A percentile compares a stretch with the other conserved stretches of the same genome.
phyloP scores from a whole-genome alignment of 2,888 invertebrate genomes.

The Hypomecis atomaria region DNA sequence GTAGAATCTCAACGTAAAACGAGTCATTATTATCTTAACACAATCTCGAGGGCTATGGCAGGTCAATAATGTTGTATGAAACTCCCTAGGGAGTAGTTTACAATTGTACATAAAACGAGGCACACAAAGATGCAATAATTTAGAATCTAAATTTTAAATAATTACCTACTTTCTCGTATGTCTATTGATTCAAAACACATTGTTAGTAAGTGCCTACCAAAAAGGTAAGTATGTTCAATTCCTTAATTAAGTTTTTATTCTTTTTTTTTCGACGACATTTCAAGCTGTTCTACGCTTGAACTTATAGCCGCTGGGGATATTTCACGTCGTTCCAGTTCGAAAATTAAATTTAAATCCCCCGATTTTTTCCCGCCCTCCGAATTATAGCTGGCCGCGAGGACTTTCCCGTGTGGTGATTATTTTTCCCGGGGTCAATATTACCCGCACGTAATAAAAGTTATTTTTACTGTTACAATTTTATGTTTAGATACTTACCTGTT shows the following conservation, averaged over 20 bases:
- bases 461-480: not conserved
- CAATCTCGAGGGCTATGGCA: too few relatives aligned
- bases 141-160: too few relatives aligned
- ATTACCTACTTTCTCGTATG: too few relatives aligned
- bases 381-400: constrained; percentile 74
- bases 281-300: constrained; percentile 66
- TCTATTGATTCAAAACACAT: not conserved
- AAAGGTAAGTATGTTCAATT: constrained; percentile 42
- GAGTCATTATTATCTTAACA: too few relatives aligned
- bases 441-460: constrained; percentile 12
- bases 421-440: constrained; percentile 65
- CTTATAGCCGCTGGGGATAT: constrained; percentile 75
- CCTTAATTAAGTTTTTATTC: constrained; percentile 59
- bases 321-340: constrained; percentile 78
- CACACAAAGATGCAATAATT: too few relatives aligned
- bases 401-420: constrained; percentile 64
- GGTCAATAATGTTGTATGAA: too few relatives aligned
- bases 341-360: constrained; percentile 84
- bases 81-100: too few relatives aligned
- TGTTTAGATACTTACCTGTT: too few relatives aligned
- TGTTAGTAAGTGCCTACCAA: constrained; percentile 9
- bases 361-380: constrained; percentile 77
- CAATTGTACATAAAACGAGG: too few relatives aligned
- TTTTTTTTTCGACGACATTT: constrained; percentile 58
- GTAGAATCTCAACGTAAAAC: too few relatives aligned